Percentiles rank a stretch among this genome's conserved stretches.
Conservation (phyloP, 2,888 invertebrate genomes). For the Julus scandinavius region DNA sequence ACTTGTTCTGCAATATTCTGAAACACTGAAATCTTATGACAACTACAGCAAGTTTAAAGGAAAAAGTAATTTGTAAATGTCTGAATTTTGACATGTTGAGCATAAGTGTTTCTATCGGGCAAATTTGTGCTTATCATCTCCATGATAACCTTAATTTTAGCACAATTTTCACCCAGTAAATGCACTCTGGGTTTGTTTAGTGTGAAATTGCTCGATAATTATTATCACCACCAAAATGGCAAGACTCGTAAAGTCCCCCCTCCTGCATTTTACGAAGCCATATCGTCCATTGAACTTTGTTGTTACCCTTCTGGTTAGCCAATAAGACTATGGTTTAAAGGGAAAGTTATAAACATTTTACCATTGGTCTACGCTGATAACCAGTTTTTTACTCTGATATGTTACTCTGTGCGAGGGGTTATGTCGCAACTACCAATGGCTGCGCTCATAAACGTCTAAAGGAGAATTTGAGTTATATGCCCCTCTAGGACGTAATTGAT, state of each 20-base stretch:
- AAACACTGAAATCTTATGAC: no score
- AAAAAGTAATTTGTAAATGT: no score
- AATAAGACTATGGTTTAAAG: neutral
- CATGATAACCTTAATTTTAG: neutral
- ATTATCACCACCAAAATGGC: slow-evolving; percentile 20
- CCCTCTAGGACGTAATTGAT: slow-evolving; percentile 11
- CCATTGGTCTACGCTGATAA: neutral
- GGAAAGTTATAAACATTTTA: slow-evolving; percentile 33
- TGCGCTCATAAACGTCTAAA: neutral
- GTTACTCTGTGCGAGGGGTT: neutral
- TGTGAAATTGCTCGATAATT: slow-evolving; percentile 22
- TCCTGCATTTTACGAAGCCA: neutral
- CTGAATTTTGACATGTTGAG: no score
- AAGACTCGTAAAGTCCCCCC: neutral
- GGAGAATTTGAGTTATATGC: neutral
- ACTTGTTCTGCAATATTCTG: no score
- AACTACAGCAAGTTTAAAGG: no score
- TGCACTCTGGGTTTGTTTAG: neutral
- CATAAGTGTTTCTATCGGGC: no score
- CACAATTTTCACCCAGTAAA: neutral
- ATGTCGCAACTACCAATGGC: slow-evolving; percentile 16
- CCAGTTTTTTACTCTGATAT: slow-evolving; percentile 21
- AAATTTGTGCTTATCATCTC: neutral
- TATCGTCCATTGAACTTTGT: neutral
- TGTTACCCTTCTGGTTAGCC: slow-evolving; percentile 33